A percentile compares a stretch with the other conserved stretches of the same genome.
phyloP scores from a whole-genome alignment of 2,797 vertebrate species.

The Triplophysa bombifrons region DNA sequence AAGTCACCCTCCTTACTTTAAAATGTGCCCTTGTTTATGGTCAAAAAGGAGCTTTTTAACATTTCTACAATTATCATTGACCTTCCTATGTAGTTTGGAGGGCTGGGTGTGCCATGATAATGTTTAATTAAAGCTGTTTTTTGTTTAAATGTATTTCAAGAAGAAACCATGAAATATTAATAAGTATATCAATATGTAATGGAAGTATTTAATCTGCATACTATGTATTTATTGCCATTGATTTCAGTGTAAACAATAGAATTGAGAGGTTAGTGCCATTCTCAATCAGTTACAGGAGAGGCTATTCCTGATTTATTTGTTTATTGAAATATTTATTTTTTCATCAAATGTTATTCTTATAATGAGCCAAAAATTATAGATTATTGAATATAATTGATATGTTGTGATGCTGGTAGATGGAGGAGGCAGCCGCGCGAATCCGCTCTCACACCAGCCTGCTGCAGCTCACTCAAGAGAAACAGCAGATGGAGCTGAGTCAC shows the following conservation, averaged over 20 bases:
- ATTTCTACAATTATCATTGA: neutral
- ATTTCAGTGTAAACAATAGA: too few relatives aligned
- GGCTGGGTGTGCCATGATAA: too few relatives aligned
- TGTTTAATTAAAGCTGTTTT: too few relatives aligned
- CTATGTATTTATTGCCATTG: too few relatives aligned
- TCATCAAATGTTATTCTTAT: neutral
- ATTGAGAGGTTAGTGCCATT: too few relatives aligned
- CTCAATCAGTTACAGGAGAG: too few relatives aligned
- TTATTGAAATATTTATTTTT: too few relatives aligned
- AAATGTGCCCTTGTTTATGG: neutral
- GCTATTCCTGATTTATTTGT: too few relatives aligned
- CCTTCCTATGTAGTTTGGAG: neutral
- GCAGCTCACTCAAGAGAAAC: constrained; percentile 92
- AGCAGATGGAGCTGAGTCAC: constrained; percentile 95
- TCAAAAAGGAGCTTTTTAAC: neutral
- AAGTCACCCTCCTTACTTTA: constrained; percentile 6
- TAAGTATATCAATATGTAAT: too few relatives aligned
- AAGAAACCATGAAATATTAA: too few relatives aligned
- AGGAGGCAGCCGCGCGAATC: constrained; percentile 88
- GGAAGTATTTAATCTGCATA: too few relatives aligned
- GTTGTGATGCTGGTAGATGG: constrained; percentile 72
- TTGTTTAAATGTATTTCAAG: too few relatives aligned
- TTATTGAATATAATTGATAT: neutral
- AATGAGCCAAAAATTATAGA: neutral
- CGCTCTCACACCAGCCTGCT: constrained; percentile 83